phyloP scores from a whole-genome alignment of 2,888 invertebrate species.

The Brachycybe producta region DNA sequence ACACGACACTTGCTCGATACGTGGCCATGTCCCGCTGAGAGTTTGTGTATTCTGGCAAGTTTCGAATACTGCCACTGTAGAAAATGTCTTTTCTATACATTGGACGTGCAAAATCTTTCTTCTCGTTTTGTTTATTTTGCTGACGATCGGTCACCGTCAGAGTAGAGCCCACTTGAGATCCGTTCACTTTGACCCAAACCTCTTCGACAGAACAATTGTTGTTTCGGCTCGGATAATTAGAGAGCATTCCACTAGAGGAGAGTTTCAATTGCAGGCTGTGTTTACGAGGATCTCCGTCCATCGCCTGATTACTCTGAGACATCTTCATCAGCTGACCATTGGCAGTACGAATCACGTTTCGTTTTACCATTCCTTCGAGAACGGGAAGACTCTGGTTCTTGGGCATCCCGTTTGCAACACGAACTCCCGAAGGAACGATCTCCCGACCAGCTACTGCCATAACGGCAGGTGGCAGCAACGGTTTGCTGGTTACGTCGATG shows the following conservation, averaged over 20 bases:
- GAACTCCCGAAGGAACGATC: constrained; percentile 2
- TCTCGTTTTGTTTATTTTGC: constrained; percentile 33
- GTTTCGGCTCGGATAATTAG: constrained; percentile 14
- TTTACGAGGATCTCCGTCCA: constrained; percentile 59
- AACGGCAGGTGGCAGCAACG: constrained; percentile 15
- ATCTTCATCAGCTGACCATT: constrained; percentile 46
- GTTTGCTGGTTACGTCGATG: not conserved
- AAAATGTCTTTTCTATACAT: constrained; percentile 93
- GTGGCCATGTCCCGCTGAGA: constrained; percentile 80
- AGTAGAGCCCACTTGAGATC: constrained; percentile 19
- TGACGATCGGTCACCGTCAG: constrained; percentile 14
- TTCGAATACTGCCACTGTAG: constrained; percentile 87
- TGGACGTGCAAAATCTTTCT: constrained; percentile 65
- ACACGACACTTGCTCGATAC: constrained; percentile 81
- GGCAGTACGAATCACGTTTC: constrained; percentile 13
- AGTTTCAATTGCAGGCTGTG: constrained; percentile 42
- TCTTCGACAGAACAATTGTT: constrained; percentile 41
- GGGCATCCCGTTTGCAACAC: constrained; percentile 18
- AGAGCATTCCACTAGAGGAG: constrained; percentile 7
- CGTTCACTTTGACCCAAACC: constrained; percentile 23
- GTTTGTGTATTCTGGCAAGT: constrained; percentile 75
- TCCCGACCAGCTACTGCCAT: constrained; percentile 11
- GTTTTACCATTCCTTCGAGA: constrained; percentile 18
- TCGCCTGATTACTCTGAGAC: constrained; percentile 59
- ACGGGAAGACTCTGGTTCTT: constrained; percentile 20